Percentiles rank a stretch among this genome's conserved stretches.
These are phyloP conservation scores for Leptothorax acervorum DNA, from an alignment of 2,888 invertebrate genomes.

Conservation along the genomic window DNA sequence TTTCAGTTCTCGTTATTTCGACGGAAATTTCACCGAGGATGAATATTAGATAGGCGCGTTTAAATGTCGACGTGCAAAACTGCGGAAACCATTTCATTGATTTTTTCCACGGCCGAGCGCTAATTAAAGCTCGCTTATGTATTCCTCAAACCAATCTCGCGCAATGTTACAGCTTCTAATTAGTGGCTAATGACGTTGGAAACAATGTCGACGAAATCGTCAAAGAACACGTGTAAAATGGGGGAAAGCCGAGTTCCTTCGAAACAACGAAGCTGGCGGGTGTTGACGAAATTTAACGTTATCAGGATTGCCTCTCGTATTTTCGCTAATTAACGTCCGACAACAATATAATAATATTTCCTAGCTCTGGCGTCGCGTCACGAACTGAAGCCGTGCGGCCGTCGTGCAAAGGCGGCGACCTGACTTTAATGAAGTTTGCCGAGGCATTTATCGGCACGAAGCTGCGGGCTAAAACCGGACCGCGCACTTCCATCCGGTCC, in stretches of 20 bases:
- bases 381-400: conserved; percentile 16
- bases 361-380: conserved; percentile 11
- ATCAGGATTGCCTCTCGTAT: conserved; percentile 11
- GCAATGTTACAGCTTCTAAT: conserved; percentile 28
- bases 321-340: conserved; percentile 54
- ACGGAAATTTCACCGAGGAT: background rate
- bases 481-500: conserved; percentile 37
- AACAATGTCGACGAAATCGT: conserved; percentile 13
- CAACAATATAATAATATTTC: conserved; percentile 52
- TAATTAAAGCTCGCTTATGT: conserved; percentile 46
- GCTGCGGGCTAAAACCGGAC: conserved; percentile 49
- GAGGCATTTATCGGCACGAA: conserved; percentile 53
- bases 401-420: conserved; percentile 42
- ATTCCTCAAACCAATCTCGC: conserved; percentile 23
- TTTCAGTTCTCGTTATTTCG: background rate
- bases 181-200: conserved; percentile 35
- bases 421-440: conserved; percentile 68
- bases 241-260: background rate
- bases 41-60: conserved; percentile 18
- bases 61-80: conserved; percentile 4
- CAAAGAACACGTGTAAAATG: conserved; percentile 11
- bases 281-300: conserved; percentile 27
- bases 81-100: conserved; percentile 9
- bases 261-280: background rate
- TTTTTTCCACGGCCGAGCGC: conserved; percentile 6